Evolutionary conservation across 2,888 invertebrate genomes (phyloP), one percentile per base, ranked within the genome.

Genomic region (Drosophila niveifrons): DNA sequence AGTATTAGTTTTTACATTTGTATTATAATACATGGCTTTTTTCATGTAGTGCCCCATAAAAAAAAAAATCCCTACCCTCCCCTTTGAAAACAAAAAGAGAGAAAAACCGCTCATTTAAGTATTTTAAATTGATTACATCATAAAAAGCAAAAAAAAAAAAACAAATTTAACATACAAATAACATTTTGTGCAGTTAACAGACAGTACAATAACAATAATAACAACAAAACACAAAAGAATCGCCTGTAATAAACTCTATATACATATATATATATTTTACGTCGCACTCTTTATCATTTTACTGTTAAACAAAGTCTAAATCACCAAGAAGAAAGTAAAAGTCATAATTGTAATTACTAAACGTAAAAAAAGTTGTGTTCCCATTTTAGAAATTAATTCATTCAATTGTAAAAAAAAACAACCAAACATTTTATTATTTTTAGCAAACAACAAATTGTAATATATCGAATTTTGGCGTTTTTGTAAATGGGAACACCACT

Each of bases 181-280:
- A 34, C 23, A 66, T 53, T 58, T 66, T 74, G 66, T 66, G 76
- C 74, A 72, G 76, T 77, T 77, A 77, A 77, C 73, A 59, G 36
- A 56, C 74, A 75, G 67, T 67, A 75, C 72, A 75, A 75, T 61
- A 75, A 77, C 51, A 67, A 72, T 56, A 70, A 36, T 36, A 36
- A 36, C 9, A 31, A 31, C 7, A 31, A 31, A 2, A 36, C 11
- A 13, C 1, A 29, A 44, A 9, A 44, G 51, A 66, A 67, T 44
- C 55, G 52, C 39, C 41, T 56, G 55, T 62, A 52, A 52, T 41
- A 31, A 56, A 56, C 55, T 34, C 23, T 23, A 23, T 23, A 18
- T 18, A 23, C n/a, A n/a, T 23, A 17, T 17, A 55, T 23, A 53
- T 36, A 17, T 13, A 47, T 13, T 8, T 44, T 29, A 44, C 50